These are phyloP conservation scores for Antechinus stuartii DNA, from an alignment of 2,113 vertebrate genomes.

Conservation along the genomic window DNA sequence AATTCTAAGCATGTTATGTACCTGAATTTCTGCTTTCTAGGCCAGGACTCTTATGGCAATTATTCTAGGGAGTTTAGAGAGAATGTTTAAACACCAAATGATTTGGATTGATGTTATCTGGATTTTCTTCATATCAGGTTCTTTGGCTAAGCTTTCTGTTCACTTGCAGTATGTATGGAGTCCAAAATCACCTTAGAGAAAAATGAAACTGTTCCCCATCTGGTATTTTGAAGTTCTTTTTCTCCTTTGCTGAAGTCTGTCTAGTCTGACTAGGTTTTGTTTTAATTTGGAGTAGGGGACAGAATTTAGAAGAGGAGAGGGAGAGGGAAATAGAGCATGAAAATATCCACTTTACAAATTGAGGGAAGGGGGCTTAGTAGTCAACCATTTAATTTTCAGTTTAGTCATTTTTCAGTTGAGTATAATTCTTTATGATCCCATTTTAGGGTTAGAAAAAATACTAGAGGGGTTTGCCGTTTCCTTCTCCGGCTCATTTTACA, in stretches of 20 bases:
- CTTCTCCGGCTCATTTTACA: background rate
- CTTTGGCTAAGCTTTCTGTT: conserved; percentile 11
- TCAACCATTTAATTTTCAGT: background rate
- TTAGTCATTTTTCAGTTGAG: background rate
- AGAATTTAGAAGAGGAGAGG: background rate
- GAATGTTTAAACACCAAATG: background rate
- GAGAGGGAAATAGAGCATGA: background rate
- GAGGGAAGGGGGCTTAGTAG: background rate
- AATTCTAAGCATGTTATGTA: background rate
- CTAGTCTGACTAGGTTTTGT: background rate
- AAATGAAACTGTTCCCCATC: background rate
- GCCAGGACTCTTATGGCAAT: background rate
- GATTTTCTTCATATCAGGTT: background rate
- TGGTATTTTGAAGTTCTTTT: background rate
- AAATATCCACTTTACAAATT: background rate
- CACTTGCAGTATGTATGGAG: background rate
- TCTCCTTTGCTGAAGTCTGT: background rate
- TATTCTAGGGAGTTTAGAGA: background rate
- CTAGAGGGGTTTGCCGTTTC: background rate
- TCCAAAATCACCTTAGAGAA: background rate
- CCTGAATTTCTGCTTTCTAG: background rate
- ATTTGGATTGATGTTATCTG: conserved; percentile 3
- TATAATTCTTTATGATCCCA: background rate
- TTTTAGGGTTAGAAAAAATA: background rate
- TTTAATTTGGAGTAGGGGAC: background rate